Conservation (phyloP, 2,113 vertebrate genomes). For the Urocolius indicus region DNA sequence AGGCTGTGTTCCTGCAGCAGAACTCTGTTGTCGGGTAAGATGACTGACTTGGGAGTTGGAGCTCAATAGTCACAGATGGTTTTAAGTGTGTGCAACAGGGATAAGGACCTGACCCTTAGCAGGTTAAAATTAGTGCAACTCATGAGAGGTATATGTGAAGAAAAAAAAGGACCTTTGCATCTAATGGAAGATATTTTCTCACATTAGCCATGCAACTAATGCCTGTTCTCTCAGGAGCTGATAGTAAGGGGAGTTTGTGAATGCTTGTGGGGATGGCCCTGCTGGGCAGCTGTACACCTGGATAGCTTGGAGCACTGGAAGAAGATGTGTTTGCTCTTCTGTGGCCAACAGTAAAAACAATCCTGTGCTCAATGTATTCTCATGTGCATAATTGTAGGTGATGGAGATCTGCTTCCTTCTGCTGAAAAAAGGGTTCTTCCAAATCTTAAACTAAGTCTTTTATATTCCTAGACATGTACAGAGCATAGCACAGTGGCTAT, state of each 20-base stretch:
- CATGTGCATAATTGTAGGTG: background rate
- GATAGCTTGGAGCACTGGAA: background rate
- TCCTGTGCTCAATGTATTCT: background rate
- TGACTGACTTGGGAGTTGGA: background rate
- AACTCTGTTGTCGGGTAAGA: background rate
- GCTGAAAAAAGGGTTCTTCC: background rate
- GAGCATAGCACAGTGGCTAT: background rate
- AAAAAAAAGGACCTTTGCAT: background rate
- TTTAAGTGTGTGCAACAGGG: background rate
- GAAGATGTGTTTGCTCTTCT: background rate
- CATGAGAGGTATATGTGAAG: background rate
- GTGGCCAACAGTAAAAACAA: background rate
- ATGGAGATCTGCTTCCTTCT: background rate
- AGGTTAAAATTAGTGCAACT: background rate
- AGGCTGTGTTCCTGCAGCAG: background rate
- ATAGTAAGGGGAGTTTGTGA: background rate
- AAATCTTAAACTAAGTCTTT: background rate
- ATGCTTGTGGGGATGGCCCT: background rate
- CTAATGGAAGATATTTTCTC: background rate
- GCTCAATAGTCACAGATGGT: background rate
- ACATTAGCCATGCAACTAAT: background rate
- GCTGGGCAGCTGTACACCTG: background rate
- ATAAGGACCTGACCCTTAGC: rapidly evolving
- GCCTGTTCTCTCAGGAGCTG: background rate
- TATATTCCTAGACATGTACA: background rate